These are phyloP conservation scores for Maniola hyperantus DNA, from an alignment of 2,888 invertebrate genomes.

Conservation along the genomic window DNA sequence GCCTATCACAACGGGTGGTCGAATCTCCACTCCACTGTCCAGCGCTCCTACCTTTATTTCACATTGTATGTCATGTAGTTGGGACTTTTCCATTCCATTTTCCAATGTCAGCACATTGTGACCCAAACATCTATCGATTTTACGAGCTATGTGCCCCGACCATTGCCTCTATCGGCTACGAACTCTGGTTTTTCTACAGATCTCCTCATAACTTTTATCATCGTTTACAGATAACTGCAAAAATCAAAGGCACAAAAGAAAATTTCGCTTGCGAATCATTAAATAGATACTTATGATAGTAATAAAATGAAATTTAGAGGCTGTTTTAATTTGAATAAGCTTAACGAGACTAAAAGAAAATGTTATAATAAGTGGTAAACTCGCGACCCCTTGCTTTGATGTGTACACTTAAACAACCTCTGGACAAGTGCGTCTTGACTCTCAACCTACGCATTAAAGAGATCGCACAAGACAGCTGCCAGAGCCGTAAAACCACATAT, in stretches of 20 bases:
- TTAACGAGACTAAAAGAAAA: conserved; percentile 17
- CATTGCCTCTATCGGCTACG: background rate
- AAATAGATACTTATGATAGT: no score
- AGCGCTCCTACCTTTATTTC: no score
- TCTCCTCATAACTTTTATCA: no score
- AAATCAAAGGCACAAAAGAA: background rate
- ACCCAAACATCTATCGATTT: background rate
- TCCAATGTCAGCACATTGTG: background rate
- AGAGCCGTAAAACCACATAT: background rate
- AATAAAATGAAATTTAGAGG: conserved; percentile 1
- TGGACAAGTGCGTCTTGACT: conserved; percentile 21
- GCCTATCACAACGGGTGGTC: no score
- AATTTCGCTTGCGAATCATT: background rate
- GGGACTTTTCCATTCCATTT: background rate
- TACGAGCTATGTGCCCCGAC: background rate
- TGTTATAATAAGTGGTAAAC: conserved; percentile 12
- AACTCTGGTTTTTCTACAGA: no score
- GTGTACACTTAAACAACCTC: conserved; percentile 21
- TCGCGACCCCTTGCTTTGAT: conserved; percentile 18
- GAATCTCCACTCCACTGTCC: no score
- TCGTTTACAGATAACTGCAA: background rate
- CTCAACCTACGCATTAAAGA: conserved; percentile 20
- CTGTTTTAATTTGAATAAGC: background rate
- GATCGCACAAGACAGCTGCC: background rate
- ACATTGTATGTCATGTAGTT: no score